Conservation (phyloP, 2,113 vertebrate species). For the Numenius arquata region DNA sequence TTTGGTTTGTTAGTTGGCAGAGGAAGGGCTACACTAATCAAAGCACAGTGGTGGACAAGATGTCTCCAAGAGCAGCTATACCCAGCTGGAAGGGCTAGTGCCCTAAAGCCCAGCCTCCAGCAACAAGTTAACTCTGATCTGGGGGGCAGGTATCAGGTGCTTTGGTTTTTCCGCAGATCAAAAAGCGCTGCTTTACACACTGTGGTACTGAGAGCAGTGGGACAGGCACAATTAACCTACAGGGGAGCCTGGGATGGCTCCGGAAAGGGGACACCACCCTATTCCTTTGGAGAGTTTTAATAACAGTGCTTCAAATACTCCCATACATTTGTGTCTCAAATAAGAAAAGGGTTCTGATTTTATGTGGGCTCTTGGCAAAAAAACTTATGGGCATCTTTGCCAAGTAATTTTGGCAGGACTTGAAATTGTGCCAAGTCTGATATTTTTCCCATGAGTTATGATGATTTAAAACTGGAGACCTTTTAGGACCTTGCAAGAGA, state of each 20-base stretch:
- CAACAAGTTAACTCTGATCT: background rate
- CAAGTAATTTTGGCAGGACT: background rate
- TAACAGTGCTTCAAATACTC: background rate
- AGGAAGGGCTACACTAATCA: background rate
- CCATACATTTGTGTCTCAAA: background rate
- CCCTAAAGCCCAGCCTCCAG: background rate
- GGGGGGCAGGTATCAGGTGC: rapidly evolving
- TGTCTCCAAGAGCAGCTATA: background rate
- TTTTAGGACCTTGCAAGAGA: background rate
- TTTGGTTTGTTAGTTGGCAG: background rate
- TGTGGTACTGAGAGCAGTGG: background rate
- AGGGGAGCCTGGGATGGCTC: background rate
- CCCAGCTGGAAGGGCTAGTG: background rate
- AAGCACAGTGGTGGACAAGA: background rate
- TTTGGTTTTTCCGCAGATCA: background rate
- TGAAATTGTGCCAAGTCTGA: background rate
- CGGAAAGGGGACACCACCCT: background rate
- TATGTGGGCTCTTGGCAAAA: background rate
- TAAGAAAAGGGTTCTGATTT: background rate
- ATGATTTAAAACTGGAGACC: background rate
- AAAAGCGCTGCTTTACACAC: background rate
- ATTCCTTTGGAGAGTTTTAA: background rate
- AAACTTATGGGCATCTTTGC: background rate
- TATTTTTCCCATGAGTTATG: background rate
- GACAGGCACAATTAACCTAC: background rate